Evolutionary conservation across 2,888 invertebrate species (phyloP), one percentile per base, ranked within the genome.

Genomic region (Actias luna): DNA sequence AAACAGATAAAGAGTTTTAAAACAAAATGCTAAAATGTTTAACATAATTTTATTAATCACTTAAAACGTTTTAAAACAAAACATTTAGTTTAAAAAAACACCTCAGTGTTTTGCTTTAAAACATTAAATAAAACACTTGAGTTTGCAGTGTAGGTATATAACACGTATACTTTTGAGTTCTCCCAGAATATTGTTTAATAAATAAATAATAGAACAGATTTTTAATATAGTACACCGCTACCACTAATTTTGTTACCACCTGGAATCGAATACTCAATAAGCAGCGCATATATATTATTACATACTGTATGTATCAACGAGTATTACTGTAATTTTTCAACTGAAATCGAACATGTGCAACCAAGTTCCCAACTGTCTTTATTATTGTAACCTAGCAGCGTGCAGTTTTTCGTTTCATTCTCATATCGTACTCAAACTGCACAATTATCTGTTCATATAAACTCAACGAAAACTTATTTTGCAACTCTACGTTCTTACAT

Each of bases 341-440:
- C 60, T 64, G 60, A 60, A 55, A 63, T 64, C 71, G 60, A 72
- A 69, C 80, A 78, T 69, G 73, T 81, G 80, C 65, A 59, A 67
- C 69, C 75, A 77, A 80, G 76, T 70, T 75, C 76, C 68, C 71
- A 61, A 64, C 65, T 68, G 70, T 72, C 69, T 74, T 79, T 76
- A 76, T 77, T 73, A 71, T 70, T 68, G 67, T 67, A 63, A 58
- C 60, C 55, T 5, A 29, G 29, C 29, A 64, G 69, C 67, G 65
- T 62, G 63, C 65, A 62, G 68, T 64, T 68, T 70, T 74, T 71
- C 65, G 68, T 69, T 66, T 65, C 68, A 70, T 68, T 67, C 67
- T 69, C 67, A 65, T 69, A 70, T 68, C 67, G 62, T 59, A 64
- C 61, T 61, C 66, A 59, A 60, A 58, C 64, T 69, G 65, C 65